Evolutionary conservation across 2,797 vertebrate genomes (phyloP).

Genomic region (Coreius guichenoti): DNA sequence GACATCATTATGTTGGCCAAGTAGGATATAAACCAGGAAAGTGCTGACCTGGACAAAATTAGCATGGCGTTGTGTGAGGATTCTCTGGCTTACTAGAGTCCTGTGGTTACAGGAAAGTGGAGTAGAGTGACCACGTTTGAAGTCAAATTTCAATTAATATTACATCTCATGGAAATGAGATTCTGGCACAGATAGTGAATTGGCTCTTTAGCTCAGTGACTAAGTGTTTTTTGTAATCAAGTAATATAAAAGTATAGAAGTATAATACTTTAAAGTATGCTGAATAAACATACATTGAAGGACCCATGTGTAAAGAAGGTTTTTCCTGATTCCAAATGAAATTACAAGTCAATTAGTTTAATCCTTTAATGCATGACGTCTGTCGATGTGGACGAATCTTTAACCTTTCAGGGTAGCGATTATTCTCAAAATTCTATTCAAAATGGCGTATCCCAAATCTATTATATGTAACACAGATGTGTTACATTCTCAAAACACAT

Average conservation of each 20-base stretch:
- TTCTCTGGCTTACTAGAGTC: slow-evolving; percentile 4
- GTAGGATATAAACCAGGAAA: slow-evolving; percentile 8
- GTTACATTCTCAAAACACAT: background rate
- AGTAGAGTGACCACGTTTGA: slow-evolving; percentile 18
- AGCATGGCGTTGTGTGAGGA: slow-evolving; percentile 8
- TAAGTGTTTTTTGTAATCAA: slow-evolving; percentile 28
- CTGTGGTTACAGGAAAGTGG: slow-evolving; percentile 23
- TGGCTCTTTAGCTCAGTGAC: background rate
- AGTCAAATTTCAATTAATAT: slow-evolving; percentile 35
- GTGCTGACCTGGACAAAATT: slow-evolving; percentile 25
- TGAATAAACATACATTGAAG: slow-evolving; percentile 2
- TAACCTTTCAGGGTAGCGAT: background rate
- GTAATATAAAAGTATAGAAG: background rate
- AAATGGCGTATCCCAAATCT: background rate
- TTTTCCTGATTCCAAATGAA: background rate
- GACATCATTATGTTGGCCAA: slow-evolving; percentile 22
- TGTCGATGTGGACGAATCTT: slow-evolving; percentile 1
- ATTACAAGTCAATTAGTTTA: slow-evolving; percentile 8
- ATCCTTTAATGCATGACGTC: slow-evolving; percentile 17
- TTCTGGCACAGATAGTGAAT: background rate
- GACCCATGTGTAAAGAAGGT: background rate
- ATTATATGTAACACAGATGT: background rate
- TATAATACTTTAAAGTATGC: background rate
- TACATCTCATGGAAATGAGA: slow-evolving; percentile 31
- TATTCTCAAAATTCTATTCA: background rate